Evolutionary conservation across 64 coral and sea anemone genomes (phyloP), one percentile per base, ranked within the genome.

Genomic region (Astreopora myriophthalma): DNA sequence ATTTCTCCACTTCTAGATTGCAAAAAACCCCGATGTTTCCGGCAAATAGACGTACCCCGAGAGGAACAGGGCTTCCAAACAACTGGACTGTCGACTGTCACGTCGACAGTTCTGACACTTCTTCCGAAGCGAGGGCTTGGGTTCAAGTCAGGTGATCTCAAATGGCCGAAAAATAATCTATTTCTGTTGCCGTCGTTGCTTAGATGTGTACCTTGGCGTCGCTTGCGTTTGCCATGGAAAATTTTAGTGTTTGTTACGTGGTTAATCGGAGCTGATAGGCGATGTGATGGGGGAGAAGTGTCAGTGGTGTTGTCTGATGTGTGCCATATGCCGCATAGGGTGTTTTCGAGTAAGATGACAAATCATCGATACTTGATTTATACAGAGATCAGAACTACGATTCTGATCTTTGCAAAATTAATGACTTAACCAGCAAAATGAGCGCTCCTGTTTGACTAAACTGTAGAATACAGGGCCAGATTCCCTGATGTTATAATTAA

Each of bases 291-390:
- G 86, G 26, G 88, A 85, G 10, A 91, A 89, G 85, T 98, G 96
- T 68, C 69, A 95, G 8, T 96, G 94, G 80, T 99, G 97, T 66
- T 81, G 74, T 23, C 44, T 96, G 20, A 25, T 93, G 39, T 99
- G 87, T 31, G 94, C 94, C 0, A 22, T 99, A 61, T 96, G 93
- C 69, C 87, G 97, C 80, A 96, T 99, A 31, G 87, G 86, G 22
- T 99, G 97, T 90, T 99, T 87, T 96, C 81, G 83, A 82, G 97
- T 99, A 85, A 75, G 93, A 36, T 8, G 5, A 17, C 22, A 0
- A 0, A 3, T n/a, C n/a, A n/a, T n/a, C n/a, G n/a, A n/a, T n/a
- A 8, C 10, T 24, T 13, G 27, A 86, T 69, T 26, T 25, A 84
- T 61, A 29, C 51, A 60, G 11, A 46, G 42, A 46, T 6, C 11